Conservation (phyloP, 37 sponge, comb jelly and placozoan species). For the Axinella damicornis region DNA sequence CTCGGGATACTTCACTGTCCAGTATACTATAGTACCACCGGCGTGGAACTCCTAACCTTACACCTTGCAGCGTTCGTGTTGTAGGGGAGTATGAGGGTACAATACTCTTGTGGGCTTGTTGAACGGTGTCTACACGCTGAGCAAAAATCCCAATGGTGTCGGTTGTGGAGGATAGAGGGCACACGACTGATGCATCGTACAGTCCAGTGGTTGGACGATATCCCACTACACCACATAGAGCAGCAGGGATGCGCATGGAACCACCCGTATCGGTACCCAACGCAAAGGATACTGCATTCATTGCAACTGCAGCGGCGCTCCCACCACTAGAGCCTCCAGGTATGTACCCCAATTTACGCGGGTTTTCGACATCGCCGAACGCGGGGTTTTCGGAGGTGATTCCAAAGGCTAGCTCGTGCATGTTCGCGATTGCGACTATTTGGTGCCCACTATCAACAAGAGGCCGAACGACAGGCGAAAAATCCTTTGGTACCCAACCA, state of each 20-base stretch:
- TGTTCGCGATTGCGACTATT: slow-evolving; percentile 29
- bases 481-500: slow-evolving; percentile 2
- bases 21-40: slow-evolving; percentile 11
- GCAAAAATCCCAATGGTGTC: slow-evolving; percentile 26
- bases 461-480: slow-evolving; percentile 13
- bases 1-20: slow-evolving; percentile 36
- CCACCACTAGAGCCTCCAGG: slow-evolving; percentile 55
- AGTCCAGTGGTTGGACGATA: slow-evolving; percentile 39
- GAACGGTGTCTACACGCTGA: slow-evolving; percentile 8
- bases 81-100: slow-evolving; percentile 29
- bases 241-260: slow-evolving; percentile 44
- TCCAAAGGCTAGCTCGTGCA: slow-evolving; percentile 47
- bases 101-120: slow-evolving; percentile 16
- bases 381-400: slow-evolving; percentile 38
- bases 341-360: slow-evolving; percentile 26
- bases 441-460: too few relatives aligned
- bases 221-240: slow-evolving; percentile 46
- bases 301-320: slow-evolving; percentile 51
- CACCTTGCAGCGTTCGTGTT: not conserved
- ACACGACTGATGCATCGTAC: slow-evolving; percentile 4
- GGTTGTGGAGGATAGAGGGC: slow-evolving; percentile 48
- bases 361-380: slow-evolving; percentile 37
- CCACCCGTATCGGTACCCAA: slow-evolving; percentile 56
- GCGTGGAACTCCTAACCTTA: slow-evolving; percentile 48
- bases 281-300: slow-evolving; percentile 32